Evolutionary conservation across 2,888 invertebrate species (phyloP).

Genomic region (Philereme transversata): DNA sequence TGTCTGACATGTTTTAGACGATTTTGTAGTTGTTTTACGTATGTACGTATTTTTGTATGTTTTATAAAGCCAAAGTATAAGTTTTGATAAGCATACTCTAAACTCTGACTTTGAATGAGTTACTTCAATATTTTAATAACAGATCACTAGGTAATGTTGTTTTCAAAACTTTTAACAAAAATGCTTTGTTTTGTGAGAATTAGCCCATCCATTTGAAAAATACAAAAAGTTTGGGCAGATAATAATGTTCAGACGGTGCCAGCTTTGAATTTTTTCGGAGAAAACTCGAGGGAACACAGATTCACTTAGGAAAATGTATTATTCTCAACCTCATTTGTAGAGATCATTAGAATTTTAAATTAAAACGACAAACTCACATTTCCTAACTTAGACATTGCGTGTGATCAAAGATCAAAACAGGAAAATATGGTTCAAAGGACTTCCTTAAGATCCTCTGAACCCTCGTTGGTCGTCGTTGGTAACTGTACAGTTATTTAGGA

Average conservation of each 20-base stretch:
- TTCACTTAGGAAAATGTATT: slow-evolving; percentile 30
- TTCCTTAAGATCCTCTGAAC: no score
- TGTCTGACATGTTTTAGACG: no score
- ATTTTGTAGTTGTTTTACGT: no score
- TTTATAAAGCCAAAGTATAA: no score
- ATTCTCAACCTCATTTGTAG: slow-evolving; percentile 32
- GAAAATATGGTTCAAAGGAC: background rate
- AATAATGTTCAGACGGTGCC: slow-evolving; percentile 25
- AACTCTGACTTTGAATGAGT: no score
- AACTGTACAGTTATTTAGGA: no score
- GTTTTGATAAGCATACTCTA: no score
- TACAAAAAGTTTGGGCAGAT: slow-evolving; percentile 10
- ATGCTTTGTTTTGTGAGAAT: slow-evolving; percentile 16
- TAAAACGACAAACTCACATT: slow-evolving; percentile 18
- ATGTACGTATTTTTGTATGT: no score
- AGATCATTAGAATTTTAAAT: slow-evolving; percentile 27
- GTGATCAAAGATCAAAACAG: slow-evolving; percentile 7
- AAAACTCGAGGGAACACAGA: slow-evolving; percentile 29
- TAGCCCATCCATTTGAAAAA: slow-evolving; percentile 14
- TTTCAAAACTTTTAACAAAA: slow-evolving; percentile 12
- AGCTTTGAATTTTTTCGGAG: slow-evolving; percentile 23
- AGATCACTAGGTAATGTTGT: slow-evolving; percentile 10
- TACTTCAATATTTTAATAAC: no score
- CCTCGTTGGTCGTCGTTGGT: no score
- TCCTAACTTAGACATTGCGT: slow-evolving; percentile 12